Conservation (phyloP, 2,888 invertebrate genomes). For the Lepidonotus clava region DNA sequence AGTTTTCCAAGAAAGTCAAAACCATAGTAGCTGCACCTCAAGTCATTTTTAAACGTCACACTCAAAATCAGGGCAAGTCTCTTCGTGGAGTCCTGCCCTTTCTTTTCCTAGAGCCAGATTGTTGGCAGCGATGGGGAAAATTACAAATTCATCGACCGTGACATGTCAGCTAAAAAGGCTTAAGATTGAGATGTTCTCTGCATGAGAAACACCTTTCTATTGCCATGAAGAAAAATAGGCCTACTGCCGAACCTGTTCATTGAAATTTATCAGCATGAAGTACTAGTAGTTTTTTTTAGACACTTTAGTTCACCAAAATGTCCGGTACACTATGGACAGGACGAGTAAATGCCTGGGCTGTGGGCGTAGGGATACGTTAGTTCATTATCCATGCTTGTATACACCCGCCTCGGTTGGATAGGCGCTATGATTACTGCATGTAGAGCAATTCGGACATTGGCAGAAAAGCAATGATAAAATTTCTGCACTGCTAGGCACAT, state of each 20-base stretch:
- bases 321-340: too few relatives aligned
- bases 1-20: background rate
- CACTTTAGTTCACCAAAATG: too few relatives aligned
- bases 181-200: background rate
- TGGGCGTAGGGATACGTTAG: too few relatives aligned
- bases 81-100: too few relatives aligned
- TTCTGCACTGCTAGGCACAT: background rate
- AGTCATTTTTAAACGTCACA: too few relatives aligned
- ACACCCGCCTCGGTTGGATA: background rate
- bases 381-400: background rate
- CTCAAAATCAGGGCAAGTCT: too few relatives aligned
- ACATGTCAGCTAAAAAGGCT: background rate
- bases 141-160: background rate
- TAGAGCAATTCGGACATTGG: background rate
- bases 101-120: background rate
- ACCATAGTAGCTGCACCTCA: background rate
- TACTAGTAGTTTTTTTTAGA: too few relatives aligned
- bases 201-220: too few relatives aligned
- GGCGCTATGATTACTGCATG: background rate
- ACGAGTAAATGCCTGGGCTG: too few relatives aligned
- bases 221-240: too few relatives aligned
- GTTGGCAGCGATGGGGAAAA: background rate
- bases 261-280: too few relatives aligned
- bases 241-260: too few relatives aligned
- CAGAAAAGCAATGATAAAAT: background rate